Evolutionary conservation across 2,797 vertebrate species (phyloP).

Genomic region (Adrianichthys oophorus): DNA sequence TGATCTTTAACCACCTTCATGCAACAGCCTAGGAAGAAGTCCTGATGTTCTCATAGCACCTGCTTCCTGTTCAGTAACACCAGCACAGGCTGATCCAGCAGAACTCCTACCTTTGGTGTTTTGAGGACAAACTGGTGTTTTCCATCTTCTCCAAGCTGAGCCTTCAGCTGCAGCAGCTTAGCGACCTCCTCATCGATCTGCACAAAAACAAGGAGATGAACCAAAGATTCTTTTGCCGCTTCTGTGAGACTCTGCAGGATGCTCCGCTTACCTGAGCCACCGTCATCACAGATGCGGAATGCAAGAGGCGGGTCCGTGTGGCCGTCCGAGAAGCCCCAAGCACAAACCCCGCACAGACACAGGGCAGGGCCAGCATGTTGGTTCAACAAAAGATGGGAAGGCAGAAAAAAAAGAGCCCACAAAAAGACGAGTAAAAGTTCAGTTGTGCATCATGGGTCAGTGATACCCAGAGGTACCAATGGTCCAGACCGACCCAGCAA

Average conservation of each 20-base stretch:
- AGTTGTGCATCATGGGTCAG: slow-evolving; percentile 34
- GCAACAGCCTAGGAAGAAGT: too few relatives aligned
- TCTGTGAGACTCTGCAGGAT: too few relatives aligned
- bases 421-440: slow-evolving; percentile 14
- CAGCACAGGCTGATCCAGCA: too few relatives aligned
- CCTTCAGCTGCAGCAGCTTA: slow-evolving; percentile 90
- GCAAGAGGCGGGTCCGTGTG: slow-evolving; percentile 34
- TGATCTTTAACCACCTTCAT: too few relatives aligned
- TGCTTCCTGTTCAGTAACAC: too few relatives aligned
- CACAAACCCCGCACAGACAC: slow-evolving; percentile 53
- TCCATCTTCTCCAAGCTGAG: slow-evolving; percentile 86
- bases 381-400: slow-evolving; percentile 18
- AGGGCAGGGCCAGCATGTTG: slow-evolving; percentile 59
- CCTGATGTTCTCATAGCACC: too few relatives aligned
- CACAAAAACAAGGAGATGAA: background rate
- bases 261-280: slow-evolving; percentile 71
- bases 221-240: background rate
- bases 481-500: slow-evolving; percentile 6
- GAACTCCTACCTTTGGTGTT: slow-evolving; percentile 88
- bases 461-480: slow-evolving; percentile 22
- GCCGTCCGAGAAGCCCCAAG: slow-evolving; percentile 44
- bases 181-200: slow-evolving; percentile 92
- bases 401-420: slow-evolving; percentile 13
- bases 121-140: slow-evolving; percentile 95
- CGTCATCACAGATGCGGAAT: slow-evolving; percentile 62